Evolutionary conservation across 2,888 invertebrate species (phyloP).

Genomic region (Allygus modestus): DNA sequence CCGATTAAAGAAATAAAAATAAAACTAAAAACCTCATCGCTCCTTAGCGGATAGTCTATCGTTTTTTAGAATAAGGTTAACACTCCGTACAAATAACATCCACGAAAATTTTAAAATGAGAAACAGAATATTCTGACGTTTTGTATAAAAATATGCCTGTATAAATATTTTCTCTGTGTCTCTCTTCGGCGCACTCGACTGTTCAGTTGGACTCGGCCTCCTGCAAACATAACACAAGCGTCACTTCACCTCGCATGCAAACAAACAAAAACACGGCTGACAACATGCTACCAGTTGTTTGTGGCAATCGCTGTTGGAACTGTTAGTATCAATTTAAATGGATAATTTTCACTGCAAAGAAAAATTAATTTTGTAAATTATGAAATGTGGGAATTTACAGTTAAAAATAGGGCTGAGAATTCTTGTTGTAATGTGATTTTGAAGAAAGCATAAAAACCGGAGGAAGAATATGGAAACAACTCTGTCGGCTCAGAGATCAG

Average conservation of each 20-base stretch:
- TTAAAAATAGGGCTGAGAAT: too few relatives aligned
- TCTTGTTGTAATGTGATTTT: too few relatives aligned
- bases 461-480: too few relatives aligned
- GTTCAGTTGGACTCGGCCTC: conserved; percentile 29
- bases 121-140: conserved; percentile 13
- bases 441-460: too few relatives aligned
- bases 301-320: too few relatives aligned
- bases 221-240: conserved; percentile 41
- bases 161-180: conserved; percentile 34
- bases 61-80: not conserved
- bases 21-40: not conserved
- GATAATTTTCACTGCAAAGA: too few relatives aligned
- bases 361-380: too few relatives aligned
- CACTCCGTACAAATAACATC: conserved; percentile 22
- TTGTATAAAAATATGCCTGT: conserved; percentile 49
- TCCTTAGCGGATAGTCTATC: not conserved
- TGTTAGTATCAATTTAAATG: too few relatives aligned
- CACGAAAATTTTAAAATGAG: not conserved
- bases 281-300: too few relatives aligned
- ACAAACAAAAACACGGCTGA: not conserved
- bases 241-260: conserved; percentile 27
- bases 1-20: not conserved
- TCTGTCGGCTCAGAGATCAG: too few relatives aligned
- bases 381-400: too few relatives aligned
- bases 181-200: not conserved